Percentiles rank a stretch among this genome's conserved stretches.
phyloP scores from a whole-genome alignment of 2,113 vertebrate genomes.

The Mormoops blainvillei region DNA sequence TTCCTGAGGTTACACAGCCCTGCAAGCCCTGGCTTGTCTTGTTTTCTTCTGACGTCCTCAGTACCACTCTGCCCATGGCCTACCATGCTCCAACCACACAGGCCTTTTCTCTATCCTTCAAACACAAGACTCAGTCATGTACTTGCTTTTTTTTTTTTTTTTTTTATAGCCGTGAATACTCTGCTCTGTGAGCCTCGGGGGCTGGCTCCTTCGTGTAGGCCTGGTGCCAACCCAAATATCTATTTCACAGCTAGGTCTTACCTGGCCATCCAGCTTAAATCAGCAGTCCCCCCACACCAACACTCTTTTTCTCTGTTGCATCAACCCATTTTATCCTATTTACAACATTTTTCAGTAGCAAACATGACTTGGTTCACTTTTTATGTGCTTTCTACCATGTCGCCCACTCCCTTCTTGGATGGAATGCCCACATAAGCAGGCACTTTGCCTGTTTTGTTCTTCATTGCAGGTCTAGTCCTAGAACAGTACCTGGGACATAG shows the following conservation, averaged over 20 bases:
- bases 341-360: background rate
- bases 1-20: background rate
- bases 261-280: background rate
- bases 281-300: background rate
- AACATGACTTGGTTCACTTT: background rate
- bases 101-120: background rate
- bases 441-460: background rate
- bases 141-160: background rate
- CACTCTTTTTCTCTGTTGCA: background rate
- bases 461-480: background rate
- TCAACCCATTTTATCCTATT: background rate
- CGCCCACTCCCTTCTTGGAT: background rate
- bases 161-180: background rate
- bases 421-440: background rate
- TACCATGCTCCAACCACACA: background rate
- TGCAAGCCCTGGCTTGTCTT: background rate
- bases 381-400: background rate
- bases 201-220: background rate
- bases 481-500: background rate
- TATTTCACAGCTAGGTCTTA: background rate
- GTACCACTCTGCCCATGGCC: background rate
- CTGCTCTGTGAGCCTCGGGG: background rate
- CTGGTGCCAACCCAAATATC: background rate
- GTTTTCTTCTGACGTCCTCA: background rate
- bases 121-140: background rate